Base-by-base conservation (phyloP, 2,888 invertebrate species). In the Helicoverpa assulta region DNA sequence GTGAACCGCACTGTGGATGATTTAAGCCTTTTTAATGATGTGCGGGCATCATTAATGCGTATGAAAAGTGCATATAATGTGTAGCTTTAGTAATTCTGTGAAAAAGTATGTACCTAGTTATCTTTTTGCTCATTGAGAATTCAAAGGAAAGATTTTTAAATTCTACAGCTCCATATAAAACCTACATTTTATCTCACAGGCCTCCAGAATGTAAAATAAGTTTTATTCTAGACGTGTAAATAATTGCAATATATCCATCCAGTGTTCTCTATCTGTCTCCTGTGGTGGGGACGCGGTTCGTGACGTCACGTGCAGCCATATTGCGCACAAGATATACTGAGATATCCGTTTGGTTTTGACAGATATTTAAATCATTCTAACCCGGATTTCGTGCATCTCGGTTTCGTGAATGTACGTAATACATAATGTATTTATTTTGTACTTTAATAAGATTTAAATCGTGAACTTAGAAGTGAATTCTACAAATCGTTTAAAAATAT, bases 11-110 rank as follows among this genome's bases (percentile, higher is more conserved):
- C 67, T 59, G 56, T 21, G 50, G 63, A 61, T 80, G 60, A 68
- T 78, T 73, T 69, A 73, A 68, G n/a, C 54, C 21, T 78, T 73
- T 67, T 74, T 71, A 74, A 81, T 74, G 54, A 70, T 70, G 61
- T 65, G 57, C 18, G 10, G 12, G 29, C 37, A 52, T 66, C 55
- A 60, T 63, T 59, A 64, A 64, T 58, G 47, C 18, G 43, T 26
- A 19, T 64, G 29, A 61, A 78, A 78, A 67, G 12, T 68, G 58
- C 59, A 73, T 43, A 60, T 78, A 53, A 73, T 43, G 52, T 50
- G 8, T 14, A 12, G 43, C 26, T 57, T 52, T 56, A n/a, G 10
- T 52, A 21, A 59, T n/a, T 60, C 53, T 12, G 52, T 37, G 33
- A 33, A 33, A 33, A 8, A 33, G 33, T 8, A 33, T 33, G 33